phyloP scores from a whole-genome alignment of 1,140 invertebrate species.

The Potamilus streckersoni region DNA sequence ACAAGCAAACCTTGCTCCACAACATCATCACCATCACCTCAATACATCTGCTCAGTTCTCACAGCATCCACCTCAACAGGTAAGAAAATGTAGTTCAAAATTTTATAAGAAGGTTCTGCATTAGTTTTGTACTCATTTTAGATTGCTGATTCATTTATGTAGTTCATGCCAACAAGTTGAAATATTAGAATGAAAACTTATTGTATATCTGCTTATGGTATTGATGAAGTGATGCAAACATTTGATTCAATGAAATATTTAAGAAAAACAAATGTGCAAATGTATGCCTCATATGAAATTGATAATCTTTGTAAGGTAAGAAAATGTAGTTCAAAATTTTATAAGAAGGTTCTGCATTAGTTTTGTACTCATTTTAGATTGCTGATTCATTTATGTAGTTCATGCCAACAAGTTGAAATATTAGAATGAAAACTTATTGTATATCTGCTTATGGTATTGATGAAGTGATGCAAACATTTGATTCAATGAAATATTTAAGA shows the following conservation, averaged over 20 bases:
- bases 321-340: background rate
- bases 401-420: background rate
- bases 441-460: too few relatives aligned
- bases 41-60: conserved; percentile 35
- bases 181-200: too few relatives aligned
- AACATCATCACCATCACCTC: conserved; percentile 61
- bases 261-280: too few relatives aligned
- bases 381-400: background rate
- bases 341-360: background rate
- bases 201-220: too few relatives aligned
- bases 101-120: background rate
- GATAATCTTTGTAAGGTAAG: background rate
- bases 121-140: background rate
- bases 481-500: too few relatives aligned
- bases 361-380: background rate
- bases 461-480: too few relatives aligned
- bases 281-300: too few relatives aligned
- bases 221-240: too few relatives aligned
- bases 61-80: conserved; percentile 18
- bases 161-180: background rate
- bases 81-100: background rate
- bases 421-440: too few relatives aligned
- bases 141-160: background rate
- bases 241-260: too few relatives aligned
- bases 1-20: too few relatives aligned